phyloP scores from a whole-genome alignment of 2,113 vertebrate genomes.

The Elanus axillaris region DNA sequence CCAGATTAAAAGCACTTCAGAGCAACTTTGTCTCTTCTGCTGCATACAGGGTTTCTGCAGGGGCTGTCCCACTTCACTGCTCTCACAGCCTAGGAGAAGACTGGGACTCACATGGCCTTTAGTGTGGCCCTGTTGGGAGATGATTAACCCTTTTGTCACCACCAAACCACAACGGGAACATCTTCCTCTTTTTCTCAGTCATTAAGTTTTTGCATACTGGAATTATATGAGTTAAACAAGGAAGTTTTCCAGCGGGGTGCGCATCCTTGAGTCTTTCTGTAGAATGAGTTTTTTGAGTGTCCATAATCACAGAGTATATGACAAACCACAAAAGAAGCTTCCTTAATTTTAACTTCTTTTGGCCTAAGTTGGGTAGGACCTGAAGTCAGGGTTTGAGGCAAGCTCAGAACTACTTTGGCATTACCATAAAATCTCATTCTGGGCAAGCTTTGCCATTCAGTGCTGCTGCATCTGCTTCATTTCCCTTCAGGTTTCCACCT shows the following conservation, averaged over 20 bases:
- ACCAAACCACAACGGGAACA: not conserved
- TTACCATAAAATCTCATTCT: not conserved
- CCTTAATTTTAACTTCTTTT: conserved; percentile 54
- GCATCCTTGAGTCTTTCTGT: conserved; percentile 5
- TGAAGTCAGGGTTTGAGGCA: not conserved
- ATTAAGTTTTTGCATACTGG: conserved; percentile 55
- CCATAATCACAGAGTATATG: conserved; percentile 42
- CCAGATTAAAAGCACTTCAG: not conserved
- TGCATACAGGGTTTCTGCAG: not conserved
- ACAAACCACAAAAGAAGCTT: conserved; percentile 41
- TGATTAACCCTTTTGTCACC: conserved; percentile 40
- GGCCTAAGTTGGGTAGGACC: not conserved
- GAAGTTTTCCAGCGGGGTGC: conserved; percentile 19
- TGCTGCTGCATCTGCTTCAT: not conserved
- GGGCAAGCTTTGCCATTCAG: not conserved
- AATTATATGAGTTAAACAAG: conserved; percentile 20
- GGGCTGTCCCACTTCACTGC: not conserved
- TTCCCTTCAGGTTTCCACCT: not conserved
- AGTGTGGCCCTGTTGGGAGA: not conserved
- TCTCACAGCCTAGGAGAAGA: not conserved
- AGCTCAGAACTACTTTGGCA: not conserved
- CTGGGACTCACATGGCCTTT: not conserved
- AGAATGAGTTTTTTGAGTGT: conserved; percentile 36
- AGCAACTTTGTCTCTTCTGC: not conserved
- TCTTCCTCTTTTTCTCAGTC: conserved; percentile 48